Conservation (phyloP, 2,888 invertebrate genomes). For the Temnothorax unifasciatus region DNA sequence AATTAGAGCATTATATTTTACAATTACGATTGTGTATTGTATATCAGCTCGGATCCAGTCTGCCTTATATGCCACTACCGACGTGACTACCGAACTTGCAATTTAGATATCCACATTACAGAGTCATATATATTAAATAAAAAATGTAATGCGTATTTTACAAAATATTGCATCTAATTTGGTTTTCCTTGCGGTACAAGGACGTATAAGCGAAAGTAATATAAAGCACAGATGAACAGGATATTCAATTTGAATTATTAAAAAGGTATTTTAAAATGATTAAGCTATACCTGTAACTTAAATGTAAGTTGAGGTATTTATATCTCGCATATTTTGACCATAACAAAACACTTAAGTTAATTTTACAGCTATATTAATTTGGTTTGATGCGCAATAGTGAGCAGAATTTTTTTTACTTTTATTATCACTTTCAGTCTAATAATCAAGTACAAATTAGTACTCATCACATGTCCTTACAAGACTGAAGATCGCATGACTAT, state of each 20-base stretch:
- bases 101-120: constrained; percentile 23
- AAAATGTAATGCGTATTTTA: constrained; percentile 17
- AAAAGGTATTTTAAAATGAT: constrained; percentile 62
- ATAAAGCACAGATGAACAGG: constrained; percentile 29
- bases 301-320: constrained; percentile 69
- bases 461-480: constrained; percentile 49
- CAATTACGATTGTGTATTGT: constrained; percentile 52
- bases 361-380: constrained; percentile 66
- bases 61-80: constrained; percentile 8
- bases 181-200: not conserved
- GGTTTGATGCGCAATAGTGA: constrained; percentile 54
- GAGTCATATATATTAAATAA: not conserved
- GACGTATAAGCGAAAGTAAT: constrained; percentile 7
- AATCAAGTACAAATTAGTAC: constrained; percentile 60
- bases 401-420: constrained; percentile 56
- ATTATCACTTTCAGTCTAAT: constrained; percentile 64
- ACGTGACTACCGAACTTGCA: constrained; percentile 42
- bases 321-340: constrained; percentile 51
- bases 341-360: constrained; percentile 62
- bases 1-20: constrained; percentile 62
- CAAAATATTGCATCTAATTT: constrained; percentile 24
- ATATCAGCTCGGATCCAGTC: not conserved
- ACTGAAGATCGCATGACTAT: constrained; percentile 56
- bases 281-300: constrained; percentile 68
- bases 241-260: constrained; percentile 57